Conservation (phyloP, 2,113 vertebrate species). For the Struthio camelus region DNA sequence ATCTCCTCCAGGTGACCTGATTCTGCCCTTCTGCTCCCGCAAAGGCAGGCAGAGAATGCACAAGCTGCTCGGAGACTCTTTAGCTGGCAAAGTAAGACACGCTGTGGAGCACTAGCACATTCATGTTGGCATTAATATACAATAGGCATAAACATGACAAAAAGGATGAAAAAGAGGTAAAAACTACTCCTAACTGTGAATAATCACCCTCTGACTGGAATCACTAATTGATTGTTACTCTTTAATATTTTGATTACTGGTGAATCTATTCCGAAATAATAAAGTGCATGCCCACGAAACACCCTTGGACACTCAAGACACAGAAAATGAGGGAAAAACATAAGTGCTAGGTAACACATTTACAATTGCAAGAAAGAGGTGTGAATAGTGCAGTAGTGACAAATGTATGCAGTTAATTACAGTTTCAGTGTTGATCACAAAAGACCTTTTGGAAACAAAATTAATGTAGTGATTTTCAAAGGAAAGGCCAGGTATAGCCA, state of each 20-base stretch:
- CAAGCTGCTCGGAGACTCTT: neutral
- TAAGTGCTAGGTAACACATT: constrained; percentile 7
- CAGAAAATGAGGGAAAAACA: neutral
- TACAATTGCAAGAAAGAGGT: constrained; percentile 15
- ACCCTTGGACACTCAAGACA: neutral
- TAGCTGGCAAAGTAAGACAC: neutral
- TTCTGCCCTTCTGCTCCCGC: neutral
- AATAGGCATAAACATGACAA: neutral
- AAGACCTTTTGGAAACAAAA: constrained; percentile 16
- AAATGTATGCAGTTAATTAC: constrained; percentile 20
- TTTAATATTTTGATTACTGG: neutral
- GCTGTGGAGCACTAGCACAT: neutral
- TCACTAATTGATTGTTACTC: neutral
- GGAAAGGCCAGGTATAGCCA: neutral
- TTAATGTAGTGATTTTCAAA: neutral
- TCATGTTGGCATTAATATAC: neutral
- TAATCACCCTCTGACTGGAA: neutral
- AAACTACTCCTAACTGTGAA: neutral
- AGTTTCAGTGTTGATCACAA: constrained; percentile 17
- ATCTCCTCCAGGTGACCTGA: neutral
- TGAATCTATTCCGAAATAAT: neutral
- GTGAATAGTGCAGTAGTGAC: constrained; percentile 5
- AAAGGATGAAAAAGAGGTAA: neutral
- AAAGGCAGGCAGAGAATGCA: neutral
- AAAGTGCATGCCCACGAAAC: neutral